Evolutionary conservation across 2,888 invertebrate species (phyloP), one percentile per base, ranked within the genome.

Genomic region (Cetonia aurata): DNA sequence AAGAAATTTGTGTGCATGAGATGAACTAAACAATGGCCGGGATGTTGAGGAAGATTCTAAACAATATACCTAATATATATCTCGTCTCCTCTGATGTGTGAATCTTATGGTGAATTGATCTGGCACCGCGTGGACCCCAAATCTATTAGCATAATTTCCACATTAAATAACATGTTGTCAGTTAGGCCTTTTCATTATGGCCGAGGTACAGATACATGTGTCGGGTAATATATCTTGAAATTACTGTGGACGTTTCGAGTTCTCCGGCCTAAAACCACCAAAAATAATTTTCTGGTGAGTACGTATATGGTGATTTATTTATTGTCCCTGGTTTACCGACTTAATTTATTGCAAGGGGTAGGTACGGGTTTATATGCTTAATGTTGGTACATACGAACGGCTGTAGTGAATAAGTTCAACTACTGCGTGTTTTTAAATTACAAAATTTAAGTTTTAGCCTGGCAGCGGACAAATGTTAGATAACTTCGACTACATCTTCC

Each of bases 91-190:
- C 42, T 67, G 48, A 67, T 57, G 48, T 56, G 67, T 56, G 67
- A 55, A 56, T 48, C 48, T 50, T 65, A 65, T 52, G 62, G 62
- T 65, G 62, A 50, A 65, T 65, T 65, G 50, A 65, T 65, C 62
- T 65, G 33, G 33, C 19, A 50, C 62, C 25, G 50, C 62, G 62
- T 65, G 37, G 62, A 46, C 62, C 62, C 62, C 62, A 13, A 33
- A 65, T 65, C 50, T 50, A 80, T 80, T 80, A 77, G 71, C 79
- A 80, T 80, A 79, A 77, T 79, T 79, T 80, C 75, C 75, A 79
- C 80, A 80, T 80, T 79, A 79, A 76, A 74, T 75, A 74, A 76
- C 72, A 74, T 78, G 78, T 80, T 77, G 76, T 72, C 79, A 76
- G 77, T 75, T 75, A 71, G 75, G 72, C 74, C 76, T 75, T 76